Percentiles rank a stretch among this genome's conserved stretches.
phyloP scores from a whole-genome alignment of 2,888 invertebrate species.

The Esperia sulphurella region DNA sequence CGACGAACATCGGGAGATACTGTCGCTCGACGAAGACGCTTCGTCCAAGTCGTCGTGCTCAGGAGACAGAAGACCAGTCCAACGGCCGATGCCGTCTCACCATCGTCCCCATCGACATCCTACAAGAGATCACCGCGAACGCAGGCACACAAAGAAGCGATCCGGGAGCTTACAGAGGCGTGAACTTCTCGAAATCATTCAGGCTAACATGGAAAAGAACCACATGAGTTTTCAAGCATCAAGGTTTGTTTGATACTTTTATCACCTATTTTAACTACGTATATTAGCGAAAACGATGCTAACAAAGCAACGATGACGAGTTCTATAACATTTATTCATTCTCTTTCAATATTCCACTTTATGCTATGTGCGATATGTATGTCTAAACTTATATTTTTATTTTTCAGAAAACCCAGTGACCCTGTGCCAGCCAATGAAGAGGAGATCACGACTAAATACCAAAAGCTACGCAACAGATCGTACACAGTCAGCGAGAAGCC shows the following conservation, averaged over 20 bases:
- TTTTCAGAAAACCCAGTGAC: slow-evolving; percentile 80
- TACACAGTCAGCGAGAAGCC: slow-evolving; percentile 75
- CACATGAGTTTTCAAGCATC: slow-evolving; percentile 91
- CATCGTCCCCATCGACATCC: slow-evolving; percentile 62
- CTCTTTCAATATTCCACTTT: no score
- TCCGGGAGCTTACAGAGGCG: slow-evolving; percentile 88
- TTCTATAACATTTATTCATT: no score
- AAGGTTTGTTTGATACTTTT: slow-evolving; percentile 67
- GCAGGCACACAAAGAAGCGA: slow-evolving; percentile 78
- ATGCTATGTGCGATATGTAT: no score
- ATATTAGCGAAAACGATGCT: no score
- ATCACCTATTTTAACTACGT: no score
- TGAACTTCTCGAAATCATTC: slow-evolving; percentile 91
- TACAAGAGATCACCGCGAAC: slow-evolving; percentile 69
- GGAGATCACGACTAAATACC: slow-evolving; percentile 57
- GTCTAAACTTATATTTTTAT: slow-evolving; percentile 5
- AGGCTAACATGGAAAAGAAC: slow-evolving; percentile 95
- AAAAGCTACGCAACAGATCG: slow-evolving; percentile 70
- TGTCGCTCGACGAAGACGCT: slow-evolving; percentile 64
- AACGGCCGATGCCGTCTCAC: slow-evolving; percentile 42
- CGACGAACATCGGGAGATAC: slow-evolving; percentile 72
- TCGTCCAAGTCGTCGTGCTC: slow-evolving; percentile 72
- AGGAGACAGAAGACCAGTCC: slow-evolving; percentile 50
- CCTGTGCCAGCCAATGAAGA: slow-evolving; percentile 56
- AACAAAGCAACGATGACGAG: no score